phyloP scores from a whole-genome alignment of 2,113 vertebrate genomes.

The Colaptes auratus region DNA sequence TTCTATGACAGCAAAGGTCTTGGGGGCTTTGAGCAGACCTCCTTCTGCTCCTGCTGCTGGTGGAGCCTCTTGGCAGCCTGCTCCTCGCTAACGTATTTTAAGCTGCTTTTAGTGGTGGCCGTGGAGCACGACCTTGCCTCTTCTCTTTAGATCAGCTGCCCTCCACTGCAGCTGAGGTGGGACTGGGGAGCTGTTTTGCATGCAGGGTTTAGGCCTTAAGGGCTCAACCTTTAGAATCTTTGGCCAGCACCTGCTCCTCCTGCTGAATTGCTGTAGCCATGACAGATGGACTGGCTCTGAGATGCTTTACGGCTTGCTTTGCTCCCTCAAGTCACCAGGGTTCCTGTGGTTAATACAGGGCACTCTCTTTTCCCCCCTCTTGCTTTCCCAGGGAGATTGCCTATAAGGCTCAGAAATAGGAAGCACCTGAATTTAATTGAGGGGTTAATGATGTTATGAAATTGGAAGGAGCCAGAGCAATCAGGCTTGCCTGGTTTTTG shows the following conservation, averaged over 20 bases:
- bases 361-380: not conserved
- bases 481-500: not conserved
- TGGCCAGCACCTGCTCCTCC: not conserved
- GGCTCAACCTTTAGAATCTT: conserved; percentile 6
- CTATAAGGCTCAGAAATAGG: not conserved
- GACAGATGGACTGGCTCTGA: conserved; percentile 9
- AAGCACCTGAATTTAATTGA: not conserved
- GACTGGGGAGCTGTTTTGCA: not conserved
- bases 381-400: not conserved
- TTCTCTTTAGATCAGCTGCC: not conserved
- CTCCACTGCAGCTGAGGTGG: not conserved
- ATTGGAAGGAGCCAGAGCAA: not conserved
- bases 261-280: not conserved
- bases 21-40: not conserved
- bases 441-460: not conserved
- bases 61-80: conserved; percentile 29
- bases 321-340: not conserved
- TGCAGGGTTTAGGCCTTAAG: not conserved
- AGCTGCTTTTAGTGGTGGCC: conserved; percentile 5
- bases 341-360: not conserved
- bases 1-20: not conserved
- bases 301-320: not conserved
- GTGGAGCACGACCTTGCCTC: not conserved
- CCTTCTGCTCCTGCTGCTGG: not conserved
- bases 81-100: not conserved